A percentile compares a stretch with the other conserved stretches of the same genome.
These are phyloP conservation scores for Catocala fraxini DNA, from an alignment of 2,888 invertebrate species.

Conservation along the genomic window DNA sequence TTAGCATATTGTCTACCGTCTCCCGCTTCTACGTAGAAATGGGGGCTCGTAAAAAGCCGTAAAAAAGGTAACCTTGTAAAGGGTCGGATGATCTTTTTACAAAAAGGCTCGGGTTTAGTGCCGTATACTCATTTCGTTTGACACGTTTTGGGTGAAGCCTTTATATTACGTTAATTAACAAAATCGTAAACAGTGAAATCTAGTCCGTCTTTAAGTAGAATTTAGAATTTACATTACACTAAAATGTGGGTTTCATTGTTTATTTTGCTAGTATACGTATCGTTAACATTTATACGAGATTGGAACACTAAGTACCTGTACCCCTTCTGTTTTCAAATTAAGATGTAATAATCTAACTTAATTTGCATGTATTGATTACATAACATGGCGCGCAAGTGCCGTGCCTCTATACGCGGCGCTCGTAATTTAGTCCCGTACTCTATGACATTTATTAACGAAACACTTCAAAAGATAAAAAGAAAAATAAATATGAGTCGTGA, in stretches of 20 bases:
- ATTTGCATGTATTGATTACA: no score
- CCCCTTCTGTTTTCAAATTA: no score
- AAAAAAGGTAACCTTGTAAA: slow-evolving; percentile 27
- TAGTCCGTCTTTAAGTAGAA: slow-evolving; percentile 23
- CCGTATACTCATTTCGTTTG: slow-evolving; percentile 43
- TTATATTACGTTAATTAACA: slow-evolving; percentile 44
- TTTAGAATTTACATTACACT: slow-evolving; percentile 10
- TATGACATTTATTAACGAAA: no score
- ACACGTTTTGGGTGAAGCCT: slow-evolving; percentile 33
- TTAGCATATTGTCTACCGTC: slow-evolving; percentile 64
- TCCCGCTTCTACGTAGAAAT: slow-evolving; percentile 47
- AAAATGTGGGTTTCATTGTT: not conserved
- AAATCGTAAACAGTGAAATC: slow-evolving; percentile 25
- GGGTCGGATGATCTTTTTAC: slow-evolving; percentile 41
- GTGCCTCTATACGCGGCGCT: no score
- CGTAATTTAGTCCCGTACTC: no score
- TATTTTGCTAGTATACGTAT: not conserved
- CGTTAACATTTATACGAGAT: not conserved
- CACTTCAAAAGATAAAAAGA: no score
- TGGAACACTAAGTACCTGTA: no score
- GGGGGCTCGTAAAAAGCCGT: slow-evolving; percentile 47
- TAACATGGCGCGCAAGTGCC: no score
- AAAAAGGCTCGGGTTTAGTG: slow-evolving; percentile 46
- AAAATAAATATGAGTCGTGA: no score
- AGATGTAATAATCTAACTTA: no score